A percentile compares a stretch with the other conserved stretches of the same genome.
Conservation (phyloP, 2,888 invertebrate genomes). For the Flexamia atlantica region DNA sequence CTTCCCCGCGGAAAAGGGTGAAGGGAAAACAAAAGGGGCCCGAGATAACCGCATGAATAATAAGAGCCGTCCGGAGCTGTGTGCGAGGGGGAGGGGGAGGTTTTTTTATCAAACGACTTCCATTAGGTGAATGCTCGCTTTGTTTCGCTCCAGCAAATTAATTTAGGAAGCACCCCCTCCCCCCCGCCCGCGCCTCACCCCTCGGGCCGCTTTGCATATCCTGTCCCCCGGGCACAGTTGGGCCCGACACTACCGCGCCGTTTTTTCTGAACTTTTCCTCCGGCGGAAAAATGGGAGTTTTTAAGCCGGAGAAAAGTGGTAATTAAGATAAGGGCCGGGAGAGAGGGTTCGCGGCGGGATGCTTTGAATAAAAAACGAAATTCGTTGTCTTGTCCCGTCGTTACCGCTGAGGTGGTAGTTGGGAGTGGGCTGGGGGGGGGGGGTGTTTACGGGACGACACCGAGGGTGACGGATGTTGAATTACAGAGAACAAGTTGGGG, state of each 20-base stretch:
- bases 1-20: conserved; percentile 52
- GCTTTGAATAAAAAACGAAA: conserved; percentile 52
- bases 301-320: conserved; percentile 59
- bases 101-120: conserved; percentile 65
- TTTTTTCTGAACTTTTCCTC: conserved; percentile 56
- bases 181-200: conserved; percentile 11
- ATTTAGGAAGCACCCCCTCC: conserved; percentile 62
- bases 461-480: background rate
- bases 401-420: background rate
- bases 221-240: conserved; percentile 61
- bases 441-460: background rate
- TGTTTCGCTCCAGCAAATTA: conserved; percentile 65
- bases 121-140: conserved; percentile 65
- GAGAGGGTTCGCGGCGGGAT: conserved; percentile 36
- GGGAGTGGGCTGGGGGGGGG: background rate
- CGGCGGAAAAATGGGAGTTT: conserved; percentile 57
- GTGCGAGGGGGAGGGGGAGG: conserved; percentile 24
- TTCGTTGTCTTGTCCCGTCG: conserved; percentile 46
- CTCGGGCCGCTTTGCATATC: conserved; percentile 59
- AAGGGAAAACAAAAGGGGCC: conserved; percentile 60
- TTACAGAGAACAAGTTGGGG: background rate
- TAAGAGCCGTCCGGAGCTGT: conserved; percentile 60
- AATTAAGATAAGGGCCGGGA: conserved; percentile 58
- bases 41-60: conserved; percentile 66
- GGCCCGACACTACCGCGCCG: conserved; percentile 50